A percentile compares a stretch with the other conserved stretches of the same genome.
Conservation (phyloP, 2,113 vertebrate genomes). For the Spea multiplicata region DNA sequence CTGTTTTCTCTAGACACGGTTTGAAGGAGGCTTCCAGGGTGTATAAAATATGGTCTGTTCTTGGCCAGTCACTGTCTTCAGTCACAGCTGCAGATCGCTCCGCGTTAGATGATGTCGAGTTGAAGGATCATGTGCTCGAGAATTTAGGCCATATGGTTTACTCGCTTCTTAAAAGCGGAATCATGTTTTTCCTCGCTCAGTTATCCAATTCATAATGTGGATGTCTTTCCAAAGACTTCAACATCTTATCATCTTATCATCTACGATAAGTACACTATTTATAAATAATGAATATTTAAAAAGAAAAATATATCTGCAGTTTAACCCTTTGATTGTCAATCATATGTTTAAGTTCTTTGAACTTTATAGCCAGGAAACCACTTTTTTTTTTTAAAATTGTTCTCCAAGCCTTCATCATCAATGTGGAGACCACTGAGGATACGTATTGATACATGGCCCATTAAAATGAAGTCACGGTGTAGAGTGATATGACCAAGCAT, state of each 20-base stretch:
- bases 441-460: no score
- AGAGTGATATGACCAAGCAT: no score
- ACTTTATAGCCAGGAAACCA: no score
- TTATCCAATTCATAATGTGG: background rate
- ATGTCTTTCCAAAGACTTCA: background rate
- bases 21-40: conserved; percentile 2
- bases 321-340: no score
- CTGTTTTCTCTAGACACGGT: conserved; percentile 35
- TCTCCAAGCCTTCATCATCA: no score
- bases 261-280: no score
- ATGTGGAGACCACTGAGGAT: no score
- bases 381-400: no score
- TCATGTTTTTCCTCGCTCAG: background rate
- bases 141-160: background rate
- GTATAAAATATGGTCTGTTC: conserved; percentile 24
- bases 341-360: no score
- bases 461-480: no score
- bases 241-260: background rate
- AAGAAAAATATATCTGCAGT: no score
- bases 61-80: conserved; percentile 14
- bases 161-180: background rate
- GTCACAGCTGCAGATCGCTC: background rate
- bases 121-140: background rate
- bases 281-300: no score
- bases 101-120: background rate